phyloP scores from a whole-genome alignment of 2,888 invertebrate genomes.

The Cancer borealis region DNA sequence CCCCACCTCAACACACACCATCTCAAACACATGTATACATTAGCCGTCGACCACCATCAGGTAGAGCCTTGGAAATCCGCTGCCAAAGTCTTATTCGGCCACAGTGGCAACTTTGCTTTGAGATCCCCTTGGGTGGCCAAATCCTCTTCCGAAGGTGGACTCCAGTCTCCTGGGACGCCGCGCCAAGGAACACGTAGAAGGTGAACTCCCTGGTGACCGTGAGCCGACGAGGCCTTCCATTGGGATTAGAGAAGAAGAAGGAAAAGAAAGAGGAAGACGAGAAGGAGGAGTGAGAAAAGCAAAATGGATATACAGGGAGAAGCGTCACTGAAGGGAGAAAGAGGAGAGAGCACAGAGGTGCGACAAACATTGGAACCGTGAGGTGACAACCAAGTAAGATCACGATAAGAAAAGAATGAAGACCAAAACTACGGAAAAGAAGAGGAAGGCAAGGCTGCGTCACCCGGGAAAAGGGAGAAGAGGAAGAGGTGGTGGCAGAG shows the following conservation, averaged over 20 bases:
- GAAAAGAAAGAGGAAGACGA: slow-evolving; percentile 1
- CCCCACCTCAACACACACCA: slow-evolving; percentile 28
- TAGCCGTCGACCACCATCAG: slow-evolving; percentile 32
- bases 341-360: neutral
- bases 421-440: slow-evolving; percentile 15
- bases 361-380: neutral
- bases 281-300: neutral
- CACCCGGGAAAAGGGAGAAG: neutral
- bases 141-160: slow-evolving; percentile 70
- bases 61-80: slow-evolving; percentile 48
- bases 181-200: slow-evolving; percentile 60
- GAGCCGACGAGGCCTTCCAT: slow-evolving; percentile 13
- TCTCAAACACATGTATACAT: slow-evolving; percentile 47
- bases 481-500: neutral
- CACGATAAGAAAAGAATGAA: slow-evolving; percentile 3
- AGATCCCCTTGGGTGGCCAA: slow-evolving; percentile 56
- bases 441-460: neutral
- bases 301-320: neutral
- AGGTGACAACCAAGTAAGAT: neutral
- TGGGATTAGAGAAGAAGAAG: slow-evolving; percentile 50
- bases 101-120: slow-evolving; percentile 65
- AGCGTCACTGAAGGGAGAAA: neutral
- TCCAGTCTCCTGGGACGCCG: slow-evolving; percentile 52
- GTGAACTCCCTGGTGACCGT: slow-evolving; percentile 40
- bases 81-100: slow-evolving; percentile 60